A percentile compares a stretch with the other conserved stretches of the same genome.
Conservation (phyloP, 2,113 vertebrate genomes). For the Vicugna pacos region DNA sequence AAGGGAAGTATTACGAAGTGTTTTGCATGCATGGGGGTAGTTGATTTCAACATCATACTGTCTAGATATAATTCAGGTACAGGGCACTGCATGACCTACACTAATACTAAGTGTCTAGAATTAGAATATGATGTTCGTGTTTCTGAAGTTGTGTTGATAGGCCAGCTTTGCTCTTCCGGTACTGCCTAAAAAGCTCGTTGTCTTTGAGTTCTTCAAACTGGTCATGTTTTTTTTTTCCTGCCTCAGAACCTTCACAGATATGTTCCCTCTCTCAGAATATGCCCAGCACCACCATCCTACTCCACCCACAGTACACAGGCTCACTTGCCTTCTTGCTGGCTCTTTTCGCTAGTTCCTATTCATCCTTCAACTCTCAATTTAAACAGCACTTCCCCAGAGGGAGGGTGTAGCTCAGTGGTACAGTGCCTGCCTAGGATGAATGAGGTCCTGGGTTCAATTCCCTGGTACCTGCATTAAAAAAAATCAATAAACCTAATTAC, state of each 20-base stretch:
- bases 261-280: background rate
- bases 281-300: background rate
- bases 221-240: background rate
- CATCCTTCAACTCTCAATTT: background rate
- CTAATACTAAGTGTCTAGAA: background rate
- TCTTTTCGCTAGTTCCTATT: background rate
- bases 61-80: background rate
- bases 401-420: no score
- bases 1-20: background rate
- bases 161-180: background rate
- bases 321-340: background rate
- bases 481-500: no score
- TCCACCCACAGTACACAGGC: rapidly evolving
- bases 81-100: background rate
- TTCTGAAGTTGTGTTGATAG: background rate
- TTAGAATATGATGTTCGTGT: background rate
- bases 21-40: background rate
- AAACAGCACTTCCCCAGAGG: background rate
- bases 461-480: no score
- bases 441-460: no score
- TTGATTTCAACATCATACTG: background rate
- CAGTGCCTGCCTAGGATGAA: no score
- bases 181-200: background rate
- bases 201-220: background rate
- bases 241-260: background rate